phyloP scores from a whole-genome alignment of 2,113 vertebrate species.

The Brienomyrus longianalis region DNA sequence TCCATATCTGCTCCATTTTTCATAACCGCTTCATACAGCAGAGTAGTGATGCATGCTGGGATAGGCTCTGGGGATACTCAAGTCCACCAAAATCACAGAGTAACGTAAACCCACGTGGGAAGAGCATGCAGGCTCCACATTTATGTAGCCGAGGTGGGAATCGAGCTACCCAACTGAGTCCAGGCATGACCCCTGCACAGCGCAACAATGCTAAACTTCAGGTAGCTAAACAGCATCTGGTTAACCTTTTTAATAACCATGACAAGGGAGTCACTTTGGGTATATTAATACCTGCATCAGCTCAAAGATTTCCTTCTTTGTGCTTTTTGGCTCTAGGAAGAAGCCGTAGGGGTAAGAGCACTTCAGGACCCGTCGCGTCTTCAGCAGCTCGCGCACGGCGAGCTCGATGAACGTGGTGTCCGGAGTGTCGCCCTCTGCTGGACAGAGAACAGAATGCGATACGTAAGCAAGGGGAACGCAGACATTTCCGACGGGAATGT shows the following conservation, averaged over 20 bases:
- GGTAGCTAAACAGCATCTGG: background rate
- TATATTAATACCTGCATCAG: conserved; percentile 86
- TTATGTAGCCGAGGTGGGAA: background rate
- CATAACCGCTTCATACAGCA: too few relatives aligned
- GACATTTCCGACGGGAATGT: background rate
- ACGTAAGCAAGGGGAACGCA: background rate
- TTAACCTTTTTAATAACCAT: background rate
- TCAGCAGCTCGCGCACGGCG: conserved; percentile 89
- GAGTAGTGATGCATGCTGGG: background rate
- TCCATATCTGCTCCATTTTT: too few relatives aligned
- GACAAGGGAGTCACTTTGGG: conserved; percentile 12
- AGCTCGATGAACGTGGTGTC: conserved; percentile 98
- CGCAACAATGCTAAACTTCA: background rate
- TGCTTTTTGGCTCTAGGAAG: conserved; percentile 98
- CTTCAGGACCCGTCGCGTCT: conserved; percentile 96
- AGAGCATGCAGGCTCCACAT: background rate
- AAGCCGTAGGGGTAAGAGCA: conserved; percentile 99
- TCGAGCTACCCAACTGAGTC: background rate
- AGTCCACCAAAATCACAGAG: background rate
- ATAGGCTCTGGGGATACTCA: background rate
- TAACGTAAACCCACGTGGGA: too few relatives aligned
- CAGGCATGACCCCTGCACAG: background rate
- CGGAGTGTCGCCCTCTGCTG: conserved; percentile 85
- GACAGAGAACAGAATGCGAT: background rate
- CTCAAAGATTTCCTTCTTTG: conserved; percentile 99